phyloP scores from a whole-genome alignment of 2,888 invertebrate species.

The Dynastes hyllus region DNA sequence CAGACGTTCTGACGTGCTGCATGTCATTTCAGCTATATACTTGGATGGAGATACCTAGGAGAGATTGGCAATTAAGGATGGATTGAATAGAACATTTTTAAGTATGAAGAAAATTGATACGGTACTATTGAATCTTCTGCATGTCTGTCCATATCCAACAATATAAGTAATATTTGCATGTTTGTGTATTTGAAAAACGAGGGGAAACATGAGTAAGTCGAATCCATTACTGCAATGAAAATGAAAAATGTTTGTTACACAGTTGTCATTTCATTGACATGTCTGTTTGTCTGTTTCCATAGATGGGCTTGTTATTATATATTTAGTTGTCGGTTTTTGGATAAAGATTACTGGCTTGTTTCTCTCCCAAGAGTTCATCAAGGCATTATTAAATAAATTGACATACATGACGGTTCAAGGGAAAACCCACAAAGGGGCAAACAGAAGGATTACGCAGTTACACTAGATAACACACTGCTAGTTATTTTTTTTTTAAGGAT shows the following conservation, averaged over 20 bases:
- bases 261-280: conserved; percentile 27
- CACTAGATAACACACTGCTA: too few relatives aligned
- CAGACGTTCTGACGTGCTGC: conserved; percentile 65
- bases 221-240: conserved; percentile 13
- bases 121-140: conserved; percentile 15
- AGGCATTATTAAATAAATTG: too few relatives aligned
- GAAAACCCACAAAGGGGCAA: too few relatives aligned
- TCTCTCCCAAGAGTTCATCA: too few relatives aligned
- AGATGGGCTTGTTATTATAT: too few relatives aligned
- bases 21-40: conserved; percentile 64
- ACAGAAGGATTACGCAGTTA: too few relatives aligned
- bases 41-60: conserved; percentile 66
- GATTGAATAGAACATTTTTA: neutral
- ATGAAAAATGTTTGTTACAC: conserved; percentile 16
- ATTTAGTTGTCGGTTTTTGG: too few relatives aligned
- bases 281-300: neutral
- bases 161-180: conserved; percentile 39
- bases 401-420: too few relatives aligned
- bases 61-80: neutral
- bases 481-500: too few relatives aligned
- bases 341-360: too few relatives aligned
- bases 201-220: conserved; percentile 10
- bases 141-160: conserved; percentile 24
- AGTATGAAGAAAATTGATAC: neutral
- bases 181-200: conserved; percentile 37